These are phyloP conservation scores for Channa striata DNA, from an alignment of 2,797 vertebrate species.

Conservation along the genomic window DNA sequence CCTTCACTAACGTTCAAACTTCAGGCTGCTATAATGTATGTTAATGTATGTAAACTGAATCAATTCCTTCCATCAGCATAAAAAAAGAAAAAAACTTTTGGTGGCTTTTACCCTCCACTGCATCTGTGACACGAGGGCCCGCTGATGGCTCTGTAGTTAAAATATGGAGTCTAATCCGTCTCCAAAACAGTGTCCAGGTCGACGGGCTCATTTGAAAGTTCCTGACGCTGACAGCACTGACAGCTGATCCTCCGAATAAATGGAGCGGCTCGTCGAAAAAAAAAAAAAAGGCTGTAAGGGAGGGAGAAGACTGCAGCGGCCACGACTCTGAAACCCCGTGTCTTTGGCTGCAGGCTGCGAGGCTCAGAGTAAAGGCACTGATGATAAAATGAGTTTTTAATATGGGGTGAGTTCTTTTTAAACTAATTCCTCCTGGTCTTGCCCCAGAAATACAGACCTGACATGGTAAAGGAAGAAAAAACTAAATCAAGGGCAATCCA, in stretches of 20 bases:
- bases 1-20: conserved; percentile 12
- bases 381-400: conserved; percentile 70
- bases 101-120: conserved; percentile 58
- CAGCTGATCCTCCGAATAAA: conserved; percentile 74
- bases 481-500: conserved; percentile 57
- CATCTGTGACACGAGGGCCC: conserved; percentile 28
- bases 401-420: conserved; percentile 71
- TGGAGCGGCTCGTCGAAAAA: conserved; percentile 68
- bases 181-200: conserved; percentile 63
- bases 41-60: conserved; percentile 65
- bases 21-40: conserved; percentile 43
- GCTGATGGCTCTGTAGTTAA: conserved; percentile 52
- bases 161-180: conserved; percentile 63
- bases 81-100: not conserved
- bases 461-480: conserved; percentile 39
- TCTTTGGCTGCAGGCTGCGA: conserved; percentile 54
- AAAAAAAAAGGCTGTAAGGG: conserved; percentile 30
- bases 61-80: conserved; percentile 50
- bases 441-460: conserved; percentile 73
- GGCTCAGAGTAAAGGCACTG: conserved; percentile 47
- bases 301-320: conserved; percentile 35
- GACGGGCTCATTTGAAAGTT: conserved; percentile 73
- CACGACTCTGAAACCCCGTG: conserved; percentile 26
- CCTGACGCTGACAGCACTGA: conserved; percentile 68
- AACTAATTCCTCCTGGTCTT: conserved; percentile 68